Evolutionary conservation across 2,113 vertebrate genomes (phyloP).

Genomic region (Capricornis sumatraensis): DNA sequence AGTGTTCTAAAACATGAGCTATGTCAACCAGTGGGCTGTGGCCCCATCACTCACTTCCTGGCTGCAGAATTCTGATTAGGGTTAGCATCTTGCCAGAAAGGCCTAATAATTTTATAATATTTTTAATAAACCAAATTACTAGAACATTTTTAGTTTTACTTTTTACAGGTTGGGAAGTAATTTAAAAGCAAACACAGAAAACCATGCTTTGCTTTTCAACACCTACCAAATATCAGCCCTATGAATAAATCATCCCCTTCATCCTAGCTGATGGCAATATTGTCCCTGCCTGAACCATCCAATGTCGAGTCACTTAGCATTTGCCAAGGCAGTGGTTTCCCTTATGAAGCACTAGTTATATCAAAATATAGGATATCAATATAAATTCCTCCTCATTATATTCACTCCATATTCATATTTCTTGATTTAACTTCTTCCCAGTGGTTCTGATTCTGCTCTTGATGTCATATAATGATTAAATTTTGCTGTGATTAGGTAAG

Average conservation of each 20-base stretch:
- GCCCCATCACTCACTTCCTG: not conserved
- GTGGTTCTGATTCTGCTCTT: not conserved
- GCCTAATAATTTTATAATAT: not conserved
- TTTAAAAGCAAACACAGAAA: not conserved
- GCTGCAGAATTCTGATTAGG: not conserved
- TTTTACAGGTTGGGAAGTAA: not conserved
- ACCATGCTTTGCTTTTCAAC: not conserved
- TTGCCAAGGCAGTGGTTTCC: not conserved
- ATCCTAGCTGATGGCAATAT: not conserved
- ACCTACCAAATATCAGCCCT: not conserved
- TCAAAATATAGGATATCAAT: not conserved
- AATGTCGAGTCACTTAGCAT: not conserved
- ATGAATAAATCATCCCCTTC: not conserved
- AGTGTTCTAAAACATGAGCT: not conserved
- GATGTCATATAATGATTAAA: not conserved
- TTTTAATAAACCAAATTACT: not conserved
- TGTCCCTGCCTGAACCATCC: not conserved
- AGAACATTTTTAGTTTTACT: not conserved
- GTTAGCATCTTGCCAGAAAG: not conserved
- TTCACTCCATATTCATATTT: not conserved
- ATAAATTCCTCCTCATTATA: not conserved
- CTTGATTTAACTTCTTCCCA: not conserved
- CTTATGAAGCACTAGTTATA: not conserved
- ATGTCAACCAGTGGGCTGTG: not conserved
- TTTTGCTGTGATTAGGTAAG: not conserved